Base-by-base conservation (phyloP, 2,797 vertebrate genomes). In the Ptychobarbus kaznakovi region DNA sequence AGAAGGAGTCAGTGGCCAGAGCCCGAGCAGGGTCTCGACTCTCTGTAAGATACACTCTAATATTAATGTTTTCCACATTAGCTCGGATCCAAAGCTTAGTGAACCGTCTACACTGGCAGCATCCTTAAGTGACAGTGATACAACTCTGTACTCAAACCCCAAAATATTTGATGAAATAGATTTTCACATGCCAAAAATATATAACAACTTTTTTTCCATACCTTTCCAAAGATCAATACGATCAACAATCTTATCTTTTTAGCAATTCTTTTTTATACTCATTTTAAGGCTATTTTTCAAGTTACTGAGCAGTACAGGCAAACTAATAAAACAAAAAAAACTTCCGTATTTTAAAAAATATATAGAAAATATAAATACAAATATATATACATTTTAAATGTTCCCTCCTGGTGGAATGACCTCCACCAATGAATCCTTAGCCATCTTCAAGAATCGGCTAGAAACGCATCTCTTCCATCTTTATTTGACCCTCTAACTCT, bases 1-100 rank as follows among this genome's bases (percentile, higher is more conserved):
- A 96, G 86, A 97, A 96, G 88, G 96, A 97, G 88, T 95, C 94
- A 0, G 95, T 97, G 65, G 96, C 96, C 42, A 92, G 96, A 83
- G 96, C 93, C 0, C 94, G 96, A 91, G 96, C 96, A 66, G 94
- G 95, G 38, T 97, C 96, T 22, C 95, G 95, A 6, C 93, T 96
- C 80, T 96, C 95, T 68, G 96, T 97, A 87, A 86, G 89, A 32
- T 8, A 18, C 38, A 11, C 51, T 40, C 35, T 20, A 53, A 5
- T 1, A 74, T 1, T 51, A 12, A 51, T 74, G 72, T 53, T 53
- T 28, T 53, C 46, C 9, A 32, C 72, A 35, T 32, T 32, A 11
- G 44, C 25, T 74, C 25, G 6, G 8, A 49, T 74, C 69, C 15
- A 18, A 49, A 49, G 2, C 44, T 49, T 51, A 6, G 46, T 32